Conservation (phyloP, 2,113 vertebrate species). For the Hemibagrus wyckioides region DNA sequence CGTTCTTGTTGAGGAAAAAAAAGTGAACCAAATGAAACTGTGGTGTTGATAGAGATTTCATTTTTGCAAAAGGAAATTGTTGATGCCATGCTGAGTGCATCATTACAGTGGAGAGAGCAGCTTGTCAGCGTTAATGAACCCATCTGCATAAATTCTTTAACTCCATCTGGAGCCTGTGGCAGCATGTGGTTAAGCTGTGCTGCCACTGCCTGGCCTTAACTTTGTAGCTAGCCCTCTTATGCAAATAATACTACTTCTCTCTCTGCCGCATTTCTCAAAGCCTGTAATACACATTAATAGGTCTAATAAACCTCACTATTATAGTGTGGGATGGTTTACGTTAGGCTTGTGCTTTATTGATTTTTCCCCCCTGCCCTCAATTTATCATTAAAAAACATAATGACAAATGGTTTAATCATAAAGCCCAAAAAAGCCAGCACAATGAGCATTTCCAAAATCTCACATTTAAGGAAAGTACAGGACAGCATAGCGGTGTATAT, state of each 20-base stretch:
- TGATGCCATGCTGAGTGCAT: conserved; percentile 55
- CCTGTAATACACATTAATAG: not conserved
- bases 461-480: not conserved
- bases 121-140: conserved; percentile 76
- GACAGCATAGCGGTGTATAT: not conserved
- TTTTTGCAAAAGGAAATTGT: conserved; percentile 16
- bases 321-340: not conserved
- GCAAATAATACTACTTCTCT: conserved; percentile 8
- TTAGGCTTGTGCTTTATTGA: not conserved
- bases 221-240: conserved; percentile 24
- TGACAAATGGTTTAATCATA: not conserved
- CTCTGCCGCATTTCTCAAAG: not conserved
- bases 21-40: not conserved
- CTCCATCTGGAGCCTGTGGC: conserved; percentile 66
- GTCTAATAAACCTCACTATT: not conserved
- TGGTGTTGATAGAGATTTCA: not conserved
- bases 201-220: not conserved
- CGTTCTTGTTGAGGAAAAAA: not conserved
- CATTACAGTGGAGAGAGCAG: conserved; percentile 67
- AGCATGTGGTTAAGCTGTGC: conserved; percentile 25
- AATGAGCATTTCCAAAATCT: not conserved
- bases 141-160: conserved; percentile 74
- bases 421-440: not conserved
- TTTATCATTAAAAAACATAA: not conserved
- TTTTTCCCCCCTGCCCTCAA: not conserved